These are phyloP conservation scores for Acanthosepion pharaonis DNA, from an alignment of 2,888 invertebrate species.

Conservation along the genomic window DNA sequence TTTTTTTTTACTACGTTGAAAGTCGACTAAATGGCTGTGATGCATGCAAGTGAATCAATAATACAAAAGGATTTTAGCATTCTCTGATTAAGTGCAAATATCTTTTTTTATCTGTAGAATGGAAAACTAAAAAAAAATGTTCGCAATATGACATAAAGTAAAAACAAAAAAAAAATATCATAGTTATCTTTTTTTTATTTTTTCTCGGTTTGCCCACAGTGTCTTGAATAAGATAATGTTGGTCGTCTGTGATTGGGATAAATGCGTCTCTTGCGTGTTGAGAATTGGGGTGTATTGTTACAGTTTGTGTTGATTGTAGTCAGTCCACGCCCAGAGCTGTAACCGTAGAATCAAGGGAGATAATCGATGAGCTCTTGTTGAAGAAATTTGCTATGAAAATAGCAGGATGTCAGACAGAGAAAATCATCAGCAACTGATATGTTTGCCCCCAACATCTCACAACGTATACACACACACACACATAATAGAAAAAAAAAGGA, in stretches of 20 bases:
- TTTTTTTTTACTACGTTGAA: too few species aligned
- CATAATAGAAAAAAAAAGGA: too few species aligned
- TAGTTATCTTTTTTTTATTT: not conserved
- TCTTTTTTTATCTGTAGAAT: too few species aligned
- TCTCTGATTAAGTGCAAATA: too few species aligned
- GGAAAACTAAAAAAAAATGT: not conserved
- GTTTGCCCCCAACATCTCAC: too few species aligned
- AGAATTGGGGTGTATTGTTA: not conserved
- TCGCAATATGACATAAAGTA: not conserved
- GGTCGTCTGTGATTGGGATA: not conserved
- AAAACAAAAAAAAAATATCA: not conserved
- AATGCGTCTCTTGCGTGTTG: not conserved
- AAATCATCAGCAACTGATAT: not conserved
- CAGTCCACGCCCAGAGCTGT: not conserved
- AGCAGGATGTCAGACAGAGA: not conserved
- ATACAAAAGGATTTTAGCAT: too few species aligned
- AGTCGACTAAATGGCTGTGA: too few species aligned
- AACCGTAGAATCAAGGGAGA: not conserved
- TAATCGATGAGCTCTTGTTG: not conserved
- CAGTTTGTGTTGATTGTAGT: slow-evolving; percentile 15
- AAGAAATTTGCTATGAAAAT: not conserved
- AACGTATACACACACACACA: too few species aligned
- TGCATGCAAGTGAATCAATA: too few species aligned
- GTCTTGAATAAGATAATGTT: not conserved
- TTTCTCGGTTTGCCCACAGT: not conserved